These are phyloP conservation scores for Xestia ashworthii DNA, from an alignment of 2,888 invertebrate species.

Conservation along the genomic window DNA sequence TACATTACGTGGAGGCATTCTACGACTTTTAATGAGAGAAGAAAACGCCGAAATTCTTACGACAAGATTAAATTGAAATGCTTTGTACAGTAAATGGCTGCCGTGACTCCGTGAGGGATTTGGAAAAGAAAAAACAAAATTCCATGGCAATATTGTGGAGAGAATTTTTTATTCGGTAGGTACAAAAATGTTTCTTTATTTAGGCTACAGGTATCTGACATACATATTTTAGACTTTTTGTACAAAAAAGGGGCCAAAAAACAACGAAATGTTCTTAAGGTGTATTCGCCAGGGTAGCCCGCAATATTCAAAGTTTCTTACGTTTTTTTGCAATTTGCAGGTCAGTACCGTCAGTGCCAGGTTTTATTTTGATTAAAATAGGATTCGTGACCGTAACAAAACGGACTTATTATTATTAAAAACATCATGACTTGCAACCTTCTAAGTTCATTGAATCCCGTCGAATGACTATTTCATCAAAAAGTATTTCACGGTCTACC, in stretches of 20 bases:
- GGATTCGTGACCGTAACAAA: no score
- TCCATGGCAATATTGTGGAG: constrained; percentile 17
- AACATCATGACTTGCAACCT: no score
- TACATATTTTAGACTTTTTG: not conserved
- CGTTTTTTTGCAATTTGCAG: no score
- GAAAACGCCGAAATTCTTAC: constrained; percentile 50
- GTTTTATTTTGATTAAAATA: no score
- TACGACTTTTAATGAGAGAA: constrained; percentile 61
- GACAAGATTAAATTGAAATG: constrained; percentile 55
- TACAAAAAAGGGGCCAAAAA: not conserved
- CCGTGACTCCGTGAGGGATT: constrained; percentile 39
- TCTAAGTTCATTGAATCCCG: no score
- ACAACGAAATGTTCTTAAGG: not conserved
- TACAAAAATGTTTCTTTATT: constrained; percentile 6
- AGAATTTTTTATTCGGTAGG: constrained; percentile 12
- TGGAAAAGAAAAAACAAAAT: constrained; percentile 45
- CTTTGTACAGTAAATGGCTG: constrained; percentile 49
- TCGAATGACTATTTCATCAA: no score
- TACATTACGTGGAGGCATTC: constrained; percentile 56
- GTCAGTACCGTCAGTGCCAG: no score
- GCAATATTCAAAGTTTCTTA: no score
- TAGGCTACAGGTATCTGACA: not conserved
- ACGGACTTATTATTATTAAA: no score
- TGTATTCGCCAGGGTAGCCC: no score
- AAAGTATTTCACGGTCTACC: no score